Base-by-base conservation (phyloP, 1,140 invertebrate genomes). In the Glossosoma conforme region DNA sequence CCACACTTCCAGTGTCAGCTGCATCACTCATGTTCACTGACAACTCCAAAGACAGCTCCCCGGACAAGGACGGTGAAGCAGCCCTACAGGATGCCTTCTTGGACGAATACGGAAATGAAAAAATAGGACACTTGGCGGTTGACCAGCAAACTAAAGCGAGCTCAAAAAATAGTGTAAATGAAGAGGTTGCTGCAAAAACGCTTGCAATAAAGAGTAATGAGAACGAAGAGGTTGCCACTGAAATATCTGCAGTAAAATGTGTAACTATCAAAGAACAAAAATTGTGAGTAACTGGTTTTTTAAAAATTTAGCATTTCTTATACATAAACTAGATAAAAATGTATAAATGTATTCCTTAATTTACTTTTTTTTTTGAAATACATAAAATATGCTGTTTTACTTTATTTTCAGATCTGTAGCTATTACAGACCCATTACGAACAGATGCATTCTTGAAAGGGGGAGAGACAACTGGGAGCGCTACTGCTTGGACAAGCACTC, bases 1-100 rank as follows among this genome's bases (percentile, higher is more conserved):
- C 87, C 0, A 73, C 77, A 37, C 78, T 86, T 3, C 79, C 80
- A 0, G 74, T 77, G n/a, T 63, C 67, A 1, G 69, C 65, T 19
- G 63, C 72, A 33, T 66, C 67, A 51, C 66, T 69, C 5, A 72
- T 74, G 46, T 57, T 75, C 1, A 69, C 73, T 18, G 70, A 72
- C 43, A 65, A 62, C 0, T 65, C 57, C 2, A 60, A 59, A 10
- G 65, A 66, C 10, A 60, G 62, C 53, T 62, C 61, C 0, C 53
- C 59, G 0, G 57, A 43, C 13, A 47, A 38, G 18, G 38, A 43
- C 9, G 35, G 30, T 9, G 18, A 51, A 36, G 10, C 13, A 13
- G 5, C 35, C 11, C 24, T 22, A n/a, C 4, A 24, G 11, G 33
- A 49, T 4, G 41, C 36, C 9, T 21, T 42, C 3, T 21, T 42